Base-by-base conservation (phyloP, 1,140 invertebrate species). In the Drosophila murphyi region DNA sequence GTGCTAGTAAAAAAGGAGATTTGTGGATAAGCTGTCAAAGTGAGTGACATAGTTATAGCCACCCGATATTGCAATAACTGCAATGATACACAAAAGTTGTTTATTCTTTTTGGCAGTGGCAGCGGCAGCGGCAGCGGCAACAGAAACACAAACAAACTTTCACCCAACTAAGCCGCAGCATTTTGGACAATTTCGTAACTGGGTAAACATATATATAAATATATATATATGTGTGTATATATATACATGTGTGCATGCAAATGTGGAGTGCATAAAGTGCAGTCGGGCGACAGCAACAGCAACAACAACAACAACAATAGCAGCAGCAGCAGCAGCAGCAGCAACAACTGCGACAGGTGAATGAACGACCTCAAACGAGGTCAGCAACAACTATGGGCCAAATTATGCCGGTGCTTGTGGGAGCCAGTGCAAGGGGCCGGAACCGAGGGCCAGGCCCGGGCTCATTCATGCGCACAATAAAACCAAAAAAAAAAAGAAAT, bases 351-450 rank as follows among this genome's bases (percentile, higher is more conserved):
- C 86, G 85, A 89, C 86, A 89, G 83, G 89, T 88, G 83, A 90
- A 91, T 80, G 89, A 91, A 91, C 88, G 88, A 91, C 88, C 88
- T 91, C 89, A 91, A 91, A 91, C 78, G 88, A 91, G 88, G 88
- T 89, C 83, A 91, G 62, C 76, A 73, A 31, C 65, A 76, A 73
- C 80, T 67, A 50, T 61, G 50, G 69, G 73, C 69, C 73, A 72
- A 76, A 72, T 76, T 71, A 70, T 72, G 70, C 68, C 54, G 72
- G 41, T 39, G 55, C 37, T 37, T 55, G 63, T 54, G 57, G 48
- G 57, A 20, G 74, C 39, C 32, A 8, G 29, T 37, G 56, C 51
- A 20, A 10, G 41, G 8, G 54, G 37, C 41, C 10, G 10, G 45
- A 32, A 67, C 31, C 39, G 64, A 54, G 62, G 69, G 45, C 50